A percentile compares a stretch with the other conserved stretches of the same genome.
Conservation (phyloP, 1,140 invertebrate genomes). For the Scaptomyza montana region DNA sequence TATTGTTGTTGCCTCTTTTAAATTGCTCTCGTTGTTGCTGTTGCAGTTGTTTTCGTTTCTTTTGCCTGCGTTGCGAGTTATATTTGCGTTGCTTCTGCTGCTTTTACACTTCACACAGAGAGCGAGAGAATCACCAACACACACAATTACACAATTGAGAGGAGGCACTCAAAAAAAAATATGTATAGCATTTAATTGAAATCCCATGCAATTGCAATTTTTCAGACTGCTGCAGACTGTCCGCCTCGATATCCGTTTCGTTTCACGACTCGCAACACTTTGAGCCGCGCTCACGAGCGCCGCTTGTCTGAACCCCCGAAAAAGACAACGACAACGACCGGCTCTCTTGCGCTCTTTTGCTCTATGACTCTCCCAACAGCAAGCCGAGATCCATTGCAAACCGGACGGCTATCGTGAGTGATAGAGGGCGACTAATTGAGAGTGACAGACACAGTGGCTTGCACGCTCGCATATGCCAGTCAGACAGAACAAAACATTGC, state of each 20-base stretch:
- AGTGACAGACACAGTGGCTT: constrained; percentile 16
- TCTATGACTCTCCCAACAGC: constrained; percentile 11
- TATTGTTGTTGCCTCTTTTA: constrained; percentile 53
- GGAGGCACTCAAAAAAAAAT: constrained; percentile 46
- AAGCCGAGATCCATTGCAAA: constrained; percentile 34
- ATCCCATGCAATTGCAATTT: constrained; percentile 52
- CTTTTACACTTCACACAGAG: constrained; percentile 34
- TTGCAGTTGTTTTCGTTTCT: constrained; percentile 33
- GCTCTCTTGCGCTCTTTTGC: constrained; percentile 12
- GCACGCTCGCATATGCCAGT: not conserved
- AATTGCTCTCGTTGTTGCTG: constrained; percentile 34
- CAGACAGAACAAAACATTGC: not conserved
- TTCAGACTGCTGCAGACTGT: constrained; percentile 38
- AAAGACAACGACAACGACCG: constrained; percentile 30
- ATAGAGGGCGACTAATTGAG: constrained; percentile 7
- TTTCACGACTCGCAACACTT: constrained; percentile 57
- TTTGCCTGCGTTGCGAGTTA: constrained; percentile 37
- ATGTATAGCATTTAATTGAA: constrained; percentile 34
- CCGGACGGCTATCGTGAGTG: constrained; percentile 8
- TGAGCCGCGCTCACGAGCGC: constrained; percentile 52
- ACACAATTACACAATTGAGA: constrained; percentile 42
- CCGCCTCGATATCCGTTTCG: constrained; percentile 56
- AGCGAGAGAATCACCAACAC: constrained; percentile 1
- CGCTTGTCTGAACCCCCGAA: constrained; percentile 45
- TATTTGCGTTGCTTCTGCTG: constrained; percentile 42